Evolutionary conservation across 2,797 vertebrate genomes (phyloP), one percentile per base, ranked within the genome.

Genomic region (Margarornis squamiger): DNA sequence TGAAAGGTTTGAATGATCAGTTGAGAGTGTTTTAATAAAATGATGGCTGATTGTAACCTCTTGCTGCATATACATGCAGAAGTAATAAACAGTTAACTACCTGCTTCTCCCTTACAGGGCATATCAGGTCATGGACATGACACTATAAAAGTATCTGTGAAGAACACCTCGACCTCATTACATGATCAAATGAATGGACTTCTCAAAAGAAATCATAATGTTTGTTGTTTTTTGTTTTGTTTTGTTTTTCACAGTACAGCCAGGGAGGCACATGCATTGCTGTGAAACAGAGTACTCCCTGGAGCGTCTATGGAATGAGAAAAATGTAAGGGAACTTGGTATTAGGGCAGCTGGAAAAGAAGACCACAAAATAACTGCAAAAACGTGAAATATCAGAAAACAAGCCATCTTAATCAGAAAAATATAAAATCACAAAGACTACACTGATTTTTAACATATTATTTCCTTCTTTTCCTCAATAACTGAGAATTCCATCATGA

Each of bases 311-410:
- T 9, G 59, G 32, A 41, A 57, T 1, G 0, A 82, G 41, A 43
- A 57, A 95, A 91, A 77, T 0, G 0, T 30, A 54, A 92, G 79
- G 29, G 22, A 80, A 7, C 2, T 36, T 30, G 20, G 7, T 48
- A 39, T 57, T 68, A 52, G 43, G 49, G 57, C 57, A 87, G 41
- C 43, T 68, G 27, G 43, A 63, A 95, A 51, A 81, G 30, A 51
- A 81, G 30, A 46, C 30, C 24, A 61, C 8, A 73, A 90, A 82
- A 67, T 41, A 90, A 38, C 48, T 48, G 38, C 24, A 68, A 59
- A 12, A 68, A 27, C 39, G 24, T 80, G 57, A 92, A 91, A 77
- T 30, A 80, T 13, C 32, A 71, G 57, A 59, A 91, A 92, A 61
- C 5, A 63, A 89, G 52, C 2, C 0, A 2, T 38, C 12, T 43